Base-by-base conservation (phyloP, 1,140 invertebrate genomes). In the Procambarus virginalis region DNA sequence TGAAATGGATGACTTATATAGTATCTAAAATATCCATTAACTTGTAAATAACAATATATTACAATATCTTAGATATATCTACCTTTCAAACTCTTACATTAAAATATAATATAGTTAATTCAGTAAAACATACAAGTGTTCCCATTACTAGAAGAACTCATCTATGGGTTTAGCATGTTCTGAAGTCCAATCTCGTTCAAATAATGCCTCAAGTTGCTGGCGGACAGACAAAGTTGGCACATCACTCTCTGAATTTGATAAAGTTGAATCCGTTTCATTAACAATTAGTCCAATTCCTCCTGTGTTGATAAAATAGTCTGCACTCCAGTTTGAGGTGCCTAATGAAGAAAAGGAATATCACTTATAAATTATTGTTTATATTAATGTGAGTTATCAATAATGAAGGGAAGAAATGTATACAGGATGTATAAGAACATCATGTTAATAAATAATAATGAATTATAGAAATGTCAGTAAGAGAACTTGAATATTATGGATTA, bases 321-420 rank as follows among this genome's bases (percentile, higher is more conserved):
- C 98, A 9, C 97, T 97, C 99, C 99, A 99, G 94, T 99, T 99
- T 55, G 98, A 99, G 0, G 98, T 99, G 20, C 98, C 96, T 96
- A 92, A 34, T 55, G 58, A 22, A 91, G 46, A 55, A 84, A n/a
- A 88, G 91, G 22, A 49, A 86, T 9, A 73, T 73, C 3, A 73
- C 6, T 34, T 34, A 34, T 34, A 34, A 34, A 34, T 34, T 34
- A 34, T 34, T 34, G 34, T 34, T 34, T 34, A 34, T 34, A 34
- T 34, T 34, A 34, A 34, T 34, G 34, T 34, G 34, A 34, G 34
- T 34, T 34, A 34, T 34, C 34, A 34, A 34, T 34, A 34, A 34
- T 34, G 34, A 34, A 34, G 34, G 34, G 34, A n/a, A 34, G 34
- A 34, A 34, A 34, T 34, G 34, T 34, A 34, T 1, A 34, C 34